Base-by-base conservation (phyloP, 2,888 invertebrate species). In the Yponomeuta plumbellus region DNA sequence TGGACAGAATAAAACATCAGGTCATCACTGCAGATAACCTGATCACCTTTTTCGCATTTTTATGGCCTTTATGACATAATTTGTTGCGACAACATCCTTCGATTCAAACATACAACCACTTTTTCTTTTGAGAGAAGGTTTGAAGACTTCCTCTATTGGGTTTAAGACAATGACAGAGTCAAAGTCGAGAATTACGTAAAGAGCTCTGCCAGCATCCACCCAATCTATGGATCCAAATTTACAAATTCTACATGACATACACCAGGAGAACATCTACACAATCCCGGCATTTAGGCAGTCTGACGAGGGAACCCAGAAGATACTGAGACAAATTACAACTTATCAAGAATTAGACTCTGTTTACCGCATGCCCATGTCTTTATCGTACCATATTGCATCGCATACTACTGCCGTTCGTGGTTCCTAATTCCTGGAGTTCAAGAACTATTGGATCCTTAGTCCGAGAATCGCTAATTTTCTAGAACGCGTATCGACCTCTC, bases 361-460 rank as follows among this genome's bases (percentile, higher is more conserved):
- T 11, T 64, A 64, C 64, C 22, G 56, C 5, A 17, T 64, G 34
- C 34, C 57, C 17, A 57, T 64, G 11, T 23, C 22, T n/a, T 23
- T 22, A n/a, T 11, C 64, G 20, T 57, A 23, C 23, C 57, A 64
- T 17, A 22, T n/a, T n/a, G 57, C 8, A 22, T 22, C 20, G 17
- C 1, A 23, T 56, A 52, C 52, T 56, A 23, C 57, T 23, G 56
- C n/a, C 34, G 56, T 2, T 64, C 1, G 6, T n/a, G 5, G 26
- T 26, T 64, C 11, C 1, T 1, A 11, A n/a, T 56, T 64, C 13
- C 20, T 56, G 23, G 11, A 40, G 23, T 64, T 64, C 57, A 52
- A 56, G 13, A 56, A 64, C 11, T 34, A 64, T 21, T 56, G 52
- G 52, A 20, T 64, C 1, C 23, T 64, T 23, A 56, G 17, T 22